Conservation (phyloP, 2,888 invertebrate genomes). For the Apantesis nais region DNA sequence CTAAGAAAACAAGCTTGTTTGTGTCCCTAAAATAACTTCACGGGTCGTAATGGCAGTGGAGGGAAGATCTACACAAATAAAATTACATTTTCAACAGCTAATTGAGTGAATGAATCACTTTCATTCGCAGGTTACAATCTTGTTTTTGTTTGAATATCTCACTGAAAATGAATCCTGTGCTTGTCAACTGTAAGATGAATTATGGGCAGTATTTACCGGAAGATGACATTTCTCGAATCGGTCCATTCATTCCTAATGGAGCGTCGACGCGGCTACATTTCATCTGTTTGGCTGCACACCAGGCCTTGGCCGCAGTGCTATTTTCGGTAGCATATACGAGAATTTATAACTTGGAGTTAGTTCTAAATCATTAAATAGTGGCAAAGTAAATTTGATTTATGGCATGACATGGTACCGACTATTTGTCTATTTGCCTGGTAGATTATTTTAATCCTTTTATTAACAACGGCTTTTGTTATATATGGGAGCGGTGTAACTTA, state of each 20-base stretch:
- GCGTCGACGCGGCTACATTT: slow-evolving; percentile 78
- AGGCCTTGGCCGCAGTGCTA: slow-evolving; percentile 75
- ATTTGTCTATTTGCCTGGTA: slow-evolving; percentile 61
- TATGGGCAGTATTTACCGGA: slow-evolving; percentile 76
- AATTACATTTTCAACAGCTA: slow-evolving; percentile 66
- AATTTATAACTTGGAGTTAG: slow-evolving; percentile 82
- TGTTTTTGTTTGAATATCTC: slow-evolving; percentile 56
- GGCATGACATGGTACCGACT: slow-evolving; percentile 67
- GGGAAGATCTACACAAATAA: slow-evolving; percentile 50
- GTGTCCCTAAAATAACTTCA: slow-evolving; percentile 47
- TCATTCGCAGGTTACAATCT: slow-evolving; percentile 63
- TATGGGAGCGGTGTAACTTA: background rate
- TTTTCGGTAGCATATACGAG: slow-evolving; percentile 79
- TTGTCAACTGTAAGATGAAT: slow-evolving; percentile 65
- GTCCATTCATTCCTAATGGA: slow-evolving; percentile 84
- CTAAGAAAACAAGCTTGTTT: slow-evolving; percentile 47
- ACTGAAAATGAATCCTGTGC: slow-evolving; percentile 46
- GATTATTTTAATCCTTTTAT: slow-evolving; percentile 31
- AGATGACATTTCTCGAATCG: slow-evolving; percentile 83
- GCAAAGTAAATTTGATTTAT: slow-evolving; percentile 80
- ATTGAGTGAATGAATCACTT: slow-evolving; percentile 72
- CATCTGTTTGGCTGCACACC: slow-evolving; percentile 83
- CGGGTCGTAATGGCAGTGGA: slow-evolving; percentile 24
- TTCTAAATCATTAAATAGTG: slow-evolving; percentile 80
- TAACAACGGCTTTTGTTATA: slow-evolving; percentile 1